Evolutionary conservation across 2,113 vertebrate genomes (phyloP), one percentile per base, ranked within the genome.

Genomic region (Ibidorhyncha struthersii): DNA sequence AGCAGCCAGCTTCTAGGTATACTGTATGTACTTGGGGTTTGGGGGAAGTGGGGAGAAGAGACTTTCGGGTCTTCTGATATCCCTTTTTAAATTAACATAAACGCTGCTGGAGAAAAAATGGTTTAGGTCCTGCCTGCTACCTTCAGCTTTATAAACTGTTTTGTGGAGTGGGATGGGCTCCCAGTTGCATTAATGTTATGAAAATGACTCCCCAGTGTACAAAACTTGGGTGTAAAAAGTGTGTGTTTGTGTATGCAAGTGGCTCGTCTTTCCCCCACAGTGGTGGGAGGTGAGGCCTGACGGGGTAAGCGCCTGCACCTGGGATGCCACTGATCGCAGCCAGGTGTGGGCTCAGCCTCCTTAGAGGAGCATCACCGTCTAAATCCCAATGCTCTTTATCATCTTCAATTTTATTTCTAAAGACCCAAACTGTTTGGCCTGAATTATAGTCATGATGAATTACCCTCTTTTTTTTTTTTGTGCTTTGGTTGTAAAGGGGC

Each of bases 181-280:
- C 12, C 3, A 40, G 7, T 38, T 92, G 52, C 4, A 8, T 36
- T 80, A 7, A 27, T 18, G 12, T 30, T 65, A 27, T 30, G 63
- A 63, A 41, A 32, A 34, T 45, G 50, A 45, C 19, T 77, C 16
- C 30, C 25, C 1, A 2, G 4, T 21, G 8, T 52, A 53, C 16
- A 84, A 27, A 74, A 30, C 10, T 12, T 58, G 27, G 27, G 18
- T 62, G 27, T 45, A 32, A 74, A 49, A 74, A 17, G 6, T 8
- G 7, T 30, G 36, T n/a, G n/a, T 40, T 71, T 47, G 36, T 63
- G 30, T 14, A 16, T 23, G 22, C 17, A 40, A 15, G 40, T 40
- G n/a, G 13, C 26, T 72, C 0, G 14, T 22, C 12, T 23, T 47
- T 45, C 18, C 14, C 22, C 25, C 41, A 4, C 2, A 2, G 43